Percentiles rank a stretch among this genome's conserved stretches.
Evolutionary conservation across 2,797 vertebrate species (phyloP).

Genomic region (Chiloscyllium punctatum): DNA sequence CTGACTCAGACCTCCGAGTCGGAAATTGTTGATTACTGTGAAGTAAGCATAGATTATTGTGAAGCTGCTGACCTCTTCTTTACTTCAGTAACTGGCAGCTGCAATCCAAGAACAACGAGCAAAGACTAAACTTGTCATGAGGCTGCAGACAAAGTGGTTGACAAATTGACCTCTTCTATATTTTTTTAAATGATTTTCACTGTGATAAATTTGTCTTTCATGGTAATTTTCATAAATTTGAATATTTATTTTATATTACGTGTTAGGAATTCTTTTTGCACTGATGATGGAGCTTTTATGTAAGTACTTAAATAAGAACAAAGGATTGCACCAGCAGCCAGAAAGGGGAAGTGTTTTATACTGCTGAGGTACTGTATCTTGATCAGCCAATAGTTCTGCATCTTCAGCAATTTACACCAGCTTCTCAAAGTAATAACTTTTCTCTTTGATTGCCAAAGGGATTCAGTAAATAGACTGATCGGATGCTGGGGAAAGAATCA

Average conservation of each 20-base stretch:
- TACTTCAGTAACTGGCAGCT: too few species aligned
- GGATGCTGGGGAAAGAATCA: not conserved
- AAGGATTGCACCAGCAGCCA: not conserved
- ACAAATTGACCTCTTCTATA: not conserved
- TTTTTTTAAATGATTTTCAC: not conserved
- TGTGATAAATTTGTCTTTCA: not conserved
- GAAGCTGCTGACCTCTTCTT: not conserved
- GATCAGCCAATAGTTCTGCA: not conserved
- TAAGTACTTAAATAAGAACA: not conserved
- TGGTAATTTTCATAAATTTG: constrained; percentile 11
- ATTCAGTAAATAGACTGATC: not conserved
- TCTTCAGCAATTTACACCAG: not conserved
- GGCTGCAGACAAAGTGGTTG: not conserved
- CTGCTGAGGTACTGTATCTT: not conserved
- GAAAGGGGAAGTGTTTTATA: not conserved
- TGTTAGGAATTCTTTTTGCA: not conserved
- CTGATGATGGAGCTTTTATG: too few species aligned
- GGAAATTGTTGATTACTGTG: not conserved
- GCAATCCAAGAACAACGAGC: not conserved
- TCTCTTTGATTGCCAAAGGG: not conserved
- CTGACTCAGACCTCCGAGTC: too few species aligned
- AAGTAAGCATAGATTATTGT: not conserved
- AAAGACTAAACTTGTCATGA: not conserved
- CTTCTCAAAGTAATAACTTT: not conserved
- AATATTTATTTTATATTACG: not conserved